A percentile compares a stretch with the other conserved stretches of the same genome.
Evolutionary conservation across 2,113 vertebrate genomes (phyloP).

Genomic region (Melanotaenia duboulayi): DNA sequence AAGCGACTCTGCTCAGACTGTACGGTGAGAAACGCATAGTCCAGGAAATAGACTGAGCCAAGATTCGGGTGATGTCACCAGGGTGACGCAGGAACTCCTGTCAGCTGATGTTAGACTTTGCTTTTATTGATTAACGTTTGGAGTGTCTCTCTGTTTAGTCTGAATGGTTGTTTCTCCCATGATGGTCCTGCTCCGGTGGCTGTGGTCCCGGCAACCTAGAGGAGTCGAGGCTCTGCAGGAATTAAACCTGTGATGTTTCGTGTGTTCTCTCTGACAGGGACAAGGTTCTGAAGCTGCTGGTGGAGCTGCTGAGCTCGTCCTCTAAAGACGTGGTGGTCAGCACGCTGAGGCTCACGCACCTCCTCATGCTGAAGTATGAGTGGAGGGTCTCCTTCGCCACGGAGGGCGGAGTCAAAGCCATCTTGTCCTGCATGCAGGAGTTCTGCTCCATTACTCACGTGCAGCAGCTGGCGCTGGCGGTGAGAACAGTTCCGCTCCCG

Average conservation of each 20-base stretch:
- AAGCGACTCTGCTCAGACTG: slow-evolving; percentile 74
- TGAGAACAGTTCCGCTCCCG: slow-evolving; percentile 61
- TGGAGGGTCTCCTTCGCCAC: slow-evolving; percentile 91
- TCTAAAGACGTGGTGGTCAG: slow-evolving; percentile 82
- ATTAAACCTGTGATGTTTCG: neutral
- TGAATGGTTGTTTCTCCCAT: too few species aligned
- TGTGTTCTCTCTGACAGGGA: slow-evolving; percentile 80
- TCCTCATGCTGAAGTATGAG: slow-evolving; percentile 87
- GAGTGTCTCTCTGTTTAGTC: too few species aligned
- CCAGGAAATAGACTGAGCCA: neutral
- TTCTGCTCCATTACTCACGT: slow-evolving; percentile 81
- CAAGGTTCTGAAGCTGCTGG: slow-evolving; percentile 88
- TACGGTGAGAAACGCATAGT: slow-evolving; percentile 70
- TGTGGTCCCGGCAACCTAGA: too few species aligned
- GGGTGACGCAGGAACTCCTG: too few species aligned
- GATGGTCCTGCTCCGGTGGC: too few species aligned
- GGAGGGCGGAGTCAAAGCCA: slow-evolving; percentile 90
- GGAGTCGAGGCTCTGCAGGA: too few species aligned
- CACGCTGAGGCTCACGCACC: slow-evolving; percentile 85
- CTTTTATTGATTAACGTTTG: too few species aligned
- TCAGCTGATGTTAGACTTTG: too few species aligned
- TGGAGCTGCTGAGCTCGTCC: slow-evolving; percentile 86
- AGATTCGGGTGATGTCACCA: too few species aligned
- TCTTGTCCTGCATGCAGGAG: slow-evolving; percentile 91
- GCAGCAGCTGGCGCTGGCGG: slow-evolving; percentile 91